Percentiles rank a stretch among this genome's conserved stretches.
Conservation (phyloP, 1,140 invertebrate species). For the Drosophila teissieri region DNA sequence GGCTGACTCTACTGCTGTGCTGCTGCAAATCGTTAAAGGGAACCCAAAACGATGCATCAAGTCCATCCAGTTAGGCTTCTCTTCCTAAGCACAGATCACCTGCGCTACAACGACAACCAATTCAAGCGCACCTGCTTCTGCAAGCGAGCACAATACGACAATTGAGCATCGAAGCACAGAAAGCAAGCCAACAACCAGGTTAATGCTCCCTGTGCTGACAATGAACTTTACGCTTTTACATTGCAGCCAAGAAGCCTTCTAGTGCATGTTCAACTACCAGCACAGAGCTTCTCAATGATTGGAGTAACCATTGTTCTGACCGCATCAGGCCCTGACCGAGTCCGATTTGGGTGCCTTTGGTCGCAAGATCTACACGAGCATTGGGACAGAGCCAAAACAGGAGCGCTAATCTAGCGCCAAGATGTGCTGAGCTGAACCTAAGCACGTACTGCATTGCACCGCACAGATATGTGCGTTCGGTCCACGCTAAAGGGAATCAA, state of each 20-base stretch:
- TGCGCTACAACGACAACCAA: constrained; percentile 57
- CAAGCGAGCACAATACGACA: constrained; percentile 14
- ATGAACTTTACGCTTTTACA: constrained; percentile 61
- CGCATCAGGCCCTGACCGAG: constrained; percentile 6
- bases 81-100: constrained; percentile 21
- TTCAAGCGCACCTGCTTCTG: constrained; percentile 9
- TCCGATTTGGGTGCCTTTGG: constrained; percentile 11
- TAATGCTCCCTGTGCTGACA: constrained; percentile 5
- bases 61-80: constrained; percentile 67
- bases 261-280: constrained; percentile 9
- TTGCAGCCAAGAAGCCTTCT: constrained; percentile 55
- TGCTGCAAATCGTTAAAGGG: constrained; percentile 77
- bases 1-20: constrained; percentile 33
- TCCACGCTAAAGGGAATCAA: constrained; percentile 81
- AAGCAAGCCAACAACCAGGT: constrained; percentile 16
- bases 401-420: constrained; percentile 22
- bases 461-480: constrained; percentile 79
- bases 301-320: constrained; percentile 13
- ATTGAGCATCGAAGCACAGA: constrained; percentile 28
- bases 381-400: neutral
- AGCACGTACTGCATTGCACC: constrained; percentile 76
- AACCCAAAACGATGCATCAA: constrained; percentile 80
- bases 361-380: neutral
- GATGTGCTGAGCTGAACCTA: constrained; percentile 28
- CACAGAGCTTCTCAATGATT: constrained; percentile 14